phyloP scores from a whole-genome alignment of 2,888 invertebrate species.

The Monochamus alternatus region DNA sequence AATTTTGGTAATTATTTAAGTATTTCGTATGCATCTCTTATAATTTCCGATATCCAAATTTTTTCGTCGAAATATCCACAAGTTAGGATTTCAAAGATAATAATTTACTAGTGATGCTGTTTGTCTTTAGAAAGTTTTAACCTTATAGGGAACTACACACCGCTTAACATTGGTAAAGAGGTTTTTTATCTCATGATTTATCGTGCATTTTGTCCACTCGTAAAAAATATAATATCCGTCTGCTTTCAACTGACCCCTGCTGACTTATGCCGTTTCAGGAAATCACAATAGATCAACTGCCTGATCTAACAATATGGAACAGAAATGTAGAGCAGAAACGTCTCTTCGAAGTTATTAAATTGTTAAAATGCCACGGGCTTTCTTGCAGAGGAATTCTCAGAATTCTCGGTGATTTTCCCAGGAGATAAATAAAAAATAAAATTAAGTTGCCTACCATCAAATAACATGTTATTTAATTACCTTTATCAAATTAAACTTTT shows the following conservation, averaged over 20 bases:
- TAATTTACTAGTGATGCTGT: conserved; percentile 5
- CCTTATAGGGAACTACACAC: conserved; percentile 23
- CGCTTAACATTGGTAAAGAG: conserved; percentile 20
- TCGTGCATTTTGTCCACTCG: conserved; percentile 26
- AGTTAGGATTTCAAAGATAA: neutral
- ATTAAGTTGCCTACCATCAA: too few species aligned
- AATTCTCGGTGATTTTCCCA: neutral
- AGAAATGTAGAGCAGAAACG: conserved; percentile 20
- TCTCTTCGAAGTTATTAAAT: conserved; percentile 17
- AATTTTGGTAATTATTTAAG: too few species aligned
- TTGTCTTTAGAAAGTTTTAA: conserved; percentile 16
- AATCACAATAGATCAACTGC: conserved; percentile 34
- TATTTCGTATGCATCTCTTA: too few species aligned
- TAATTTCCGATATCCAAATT: too few species aligned
- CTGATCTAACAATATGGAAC: conserved; percentile 3
- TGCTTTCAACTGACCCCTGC: conserved; percentile 30
- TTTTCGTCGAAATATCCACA: neutral
- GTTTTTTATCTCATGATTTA: conserved; percentile 34
- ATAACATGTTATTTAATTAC: too few species aligned
- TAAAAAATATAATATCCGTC: conserved; percentile 20
- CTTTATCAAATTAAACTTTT: too few species aligned
- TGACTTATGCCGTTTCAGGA: conserved; percentile 28
- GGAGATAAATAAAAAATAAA: too few species aligned
- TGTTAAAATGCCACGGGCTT: neutral
- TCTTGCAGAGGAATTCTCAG: neutral